Conservation (phyloP, 2,888 invertebrate species). For the Parnassius smintheus region DNA sequence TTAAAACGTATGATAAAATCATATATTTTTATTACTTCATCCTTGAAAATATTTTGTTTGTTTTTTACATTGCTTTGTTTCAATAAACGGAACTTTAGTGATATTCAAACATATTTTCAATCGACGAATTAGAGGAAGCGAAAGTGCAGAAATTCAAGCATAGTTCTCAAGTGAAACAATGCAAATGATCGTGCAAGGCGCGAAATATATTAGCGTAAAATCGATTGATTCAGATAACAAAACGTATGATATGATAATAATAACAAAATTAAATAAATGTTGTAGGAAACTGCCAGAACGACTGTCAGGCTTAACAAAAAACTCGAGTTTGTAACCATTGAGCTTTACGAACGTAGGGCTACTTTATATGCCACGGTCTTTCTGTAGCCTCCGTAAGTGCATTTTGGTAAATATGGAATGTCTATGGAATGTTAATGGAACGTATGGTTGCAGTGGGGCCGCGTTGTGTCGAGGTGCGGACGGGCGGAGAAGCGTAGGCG, state of each 20-base stretch:
- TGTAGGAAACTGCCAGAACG: constrained; percentile 6
- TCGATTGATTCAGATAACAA: neutral
- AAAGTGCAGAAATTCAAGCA: constrained; percentile 10
- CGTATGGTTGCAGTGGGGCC: constrained; percentile 39
- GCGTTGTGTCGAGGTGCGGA: constrained; percentile 36
- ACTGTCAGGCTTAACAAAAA: neutral
- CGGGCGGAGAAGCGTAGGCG: constrained; percentile 32
- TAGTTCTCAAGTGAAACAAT: constrained; percentile 3
- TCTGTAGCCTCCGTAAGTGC: constrained; percentile 8
- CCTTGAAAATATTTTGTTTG: too few species aligned
- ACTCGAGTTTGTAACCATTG: neutral
- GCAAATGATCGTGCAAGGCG: constrained; percentile 15
- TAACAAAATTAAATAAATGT: constrained; percentile 5
- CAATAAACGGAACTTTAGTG: too few species aligned
- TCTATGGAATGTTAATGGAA: constrained; percentile 27
- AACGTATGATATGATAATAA: neutral
- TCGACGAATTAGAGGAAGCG: neutral
- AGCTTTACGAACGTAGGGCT: neutral
- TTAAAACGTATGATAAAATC: too few species aligned
- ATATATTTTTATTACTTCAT: too few species aligned
- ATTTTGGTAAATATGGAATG: constrained; percentile 22
- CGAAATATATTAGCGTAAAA: neutral
- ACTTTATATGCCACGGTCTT: constrained; percentile 1
- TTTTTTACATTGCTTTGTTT: too few species aligned
- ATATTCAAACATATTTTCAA: neutral